Evolutionary conservation across 2,888 invertebrate species (phyloP).

Genomic region (Drosophila atroscutellata): DNA sequence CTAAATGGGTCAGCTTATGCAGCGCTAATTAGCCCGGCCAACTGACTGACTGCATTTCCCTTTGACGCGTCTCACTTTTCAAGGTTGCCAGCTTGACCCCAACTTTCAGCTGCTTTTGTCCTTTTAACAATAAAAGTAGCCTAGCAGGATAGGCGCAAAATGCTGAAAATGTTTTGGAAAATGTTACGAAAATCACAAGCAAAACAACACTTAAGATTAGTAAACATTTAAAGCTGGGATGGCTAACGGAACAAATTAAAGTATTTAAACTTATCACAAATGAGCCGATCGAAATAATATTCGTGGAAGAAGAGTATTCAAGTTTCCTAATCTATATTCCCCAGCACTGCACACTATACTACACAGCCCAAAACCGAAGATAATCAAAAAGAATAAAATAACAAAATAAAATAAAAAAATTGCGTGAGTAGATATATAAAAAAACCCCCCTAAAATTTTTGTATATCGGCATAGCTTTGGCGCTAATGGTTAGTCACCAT

Average conservation of each 20-base stretch:
- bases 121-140: background rate
- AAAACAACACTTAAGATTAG: background rate
- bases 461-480: background rate
- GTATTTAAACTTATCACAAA: background rate
- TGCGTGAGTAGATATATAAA: fast-evolving
- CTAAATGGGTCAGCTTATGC: conserved; percentile 55
- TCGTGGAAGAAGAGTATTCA: background rate
- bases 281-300: background rate
- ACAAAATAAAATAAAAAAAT: background rate
- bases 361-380: background rate
- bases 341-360: no score
- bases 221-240: background rate
- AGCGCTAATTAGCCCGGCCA: conserved; percentile 40
- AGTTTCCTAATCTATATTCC: background rate
- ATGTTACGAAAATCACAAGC: background rate
- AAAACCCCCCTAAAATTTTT: background rate
- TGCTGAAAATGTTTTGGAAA: no score
- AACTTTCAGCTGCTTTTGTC: conserved; percentile 2
- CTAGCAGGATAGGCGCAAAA: background rate
- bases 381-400: background rate
- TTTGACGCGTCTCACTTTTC: conserved; percentile 58
- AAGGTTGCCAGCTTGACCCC: conserved; percentile 64
- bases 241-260: no score
- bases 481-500: background rate
- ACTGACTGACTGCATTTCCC: conserved; percentile 51